These are phyloP conservation scores for Scyliorhinus canicula DNA, from an alignment of 2,797 vertebrate genomes.

Conservation along the genomic window DNA sequence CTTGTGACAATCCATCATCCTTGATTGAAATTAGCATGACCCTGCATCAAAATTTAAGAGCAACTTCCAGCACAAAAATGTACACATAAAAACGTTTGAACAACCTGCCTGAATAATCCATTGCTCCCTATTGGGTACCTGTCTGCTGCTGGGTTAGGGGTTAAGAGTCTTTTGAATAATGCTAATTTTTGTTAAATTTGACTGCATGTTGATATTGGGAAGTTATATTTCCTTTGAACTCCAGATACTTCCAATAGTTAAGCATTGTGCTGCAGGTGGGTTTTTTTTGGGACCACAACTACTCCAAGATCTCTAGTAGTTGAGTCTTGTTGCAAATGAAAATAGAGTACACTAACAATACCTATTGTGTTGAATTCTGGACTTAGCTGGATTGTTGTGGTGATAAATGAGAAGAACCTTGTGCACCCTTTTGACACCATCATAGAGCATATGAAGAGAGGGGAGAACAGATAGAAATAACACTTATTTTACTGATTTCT, in stretches of 20 bases:
- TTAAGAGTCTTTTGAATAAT: background rate
- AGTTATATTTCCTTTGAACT: background rate
- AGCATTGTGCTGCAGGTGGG: background rate
- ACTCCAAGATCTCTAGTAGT: background rate
- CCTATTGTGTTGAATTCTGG: background rate
- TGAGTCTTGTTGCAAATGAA: background rate
- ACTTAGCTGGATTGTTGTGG: background rate
- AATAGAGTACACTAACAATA: background rate
- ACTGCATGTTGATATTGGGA: background rate
- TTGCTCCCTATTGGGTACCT: background rate
- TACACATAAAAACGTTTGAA: background rate
- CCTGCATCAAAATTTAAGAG: background rate
- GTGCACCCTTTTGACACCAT: background rate
- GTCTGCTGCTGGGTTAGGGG: background rate
- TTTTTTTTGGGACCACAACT: background rate
- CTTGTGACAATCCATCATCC: conserved; percentile 5
- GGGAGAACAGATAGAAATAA: background rate
- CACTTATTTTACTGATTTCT: background rate
- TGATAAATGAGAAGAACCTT: background rate
- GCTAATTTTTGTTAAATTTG: background rate
- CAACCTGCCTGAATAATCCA: background rate
- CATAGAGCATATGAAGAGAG: background rate
- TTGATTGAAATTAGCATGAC: background rate
- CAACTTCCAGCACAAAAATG: background rate
- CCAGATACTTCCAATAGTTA: background rate